Percentiles rank a stretch among this genome's conserved stretches.
Evolutionary conservation across 2,888 invertebrate genomes (phyloP).

Genomic region (Caenorhabditis macrosperma): DNA sequence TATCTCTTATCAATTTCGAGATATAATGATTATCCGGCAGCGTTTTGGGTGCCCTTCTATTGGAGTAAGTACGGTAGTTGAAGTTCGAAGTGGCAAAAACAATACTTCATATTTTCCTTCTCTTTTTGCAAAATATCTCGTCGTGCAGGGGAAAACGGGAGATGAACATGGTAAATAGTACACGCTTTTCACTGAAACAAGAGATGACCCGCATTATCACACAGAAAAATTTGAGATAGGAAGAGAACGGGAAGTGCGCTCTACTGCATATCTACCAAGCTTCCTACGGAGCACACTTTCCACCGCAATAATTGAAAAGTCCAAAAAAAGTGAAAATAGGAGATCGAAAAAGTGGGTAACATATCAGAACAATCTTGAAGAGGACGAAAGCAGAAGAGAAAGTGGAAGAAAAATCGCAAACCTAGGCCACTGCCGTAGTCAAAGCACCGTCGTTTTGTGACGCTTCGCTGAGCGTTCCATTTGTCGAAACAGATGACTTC

Average conservation of each 20-base stretch:
- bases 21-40: too few relatives aligned
- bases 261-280: neutral
- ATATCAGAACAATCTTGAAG: neutral
- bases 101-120: too few relatives aligned
- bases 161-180: conserved; percentile 38
- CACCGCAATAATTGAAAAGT: neutral
- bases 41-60: too few relatives aligned
- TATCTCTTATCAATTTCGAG: too few relatives aligned
- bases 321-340: conserved; percentile 8
- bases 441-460: conserved; percentile 53
- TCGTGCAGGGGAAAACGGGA: neutral
- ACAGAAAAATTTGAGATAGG: conserved; percentile 28
- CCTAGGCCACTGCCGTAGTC: conserved; percentile 59
- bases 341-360: conserved; percentile 16
- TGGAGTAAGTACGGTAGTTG: too few relatives aligned
- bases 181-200: conserved; percentile 52
- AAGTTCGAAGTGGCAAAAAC: too few relatives aligned
- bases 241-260: conserved; percentile 9
- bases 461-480: conserved; percentile 45
- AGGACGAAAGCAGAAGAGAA: neutral
- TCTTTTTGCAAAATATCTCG: neutral
- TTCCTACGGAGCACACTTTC: neutral
- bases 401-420: neutral
- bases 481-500: conserved; percentile 46
- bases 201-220: conserved; percentile 54